phyloP scores from a whole-genome alignment of 2,113 vertebrate genomes.

The Bothrops jararaca region DNA sequence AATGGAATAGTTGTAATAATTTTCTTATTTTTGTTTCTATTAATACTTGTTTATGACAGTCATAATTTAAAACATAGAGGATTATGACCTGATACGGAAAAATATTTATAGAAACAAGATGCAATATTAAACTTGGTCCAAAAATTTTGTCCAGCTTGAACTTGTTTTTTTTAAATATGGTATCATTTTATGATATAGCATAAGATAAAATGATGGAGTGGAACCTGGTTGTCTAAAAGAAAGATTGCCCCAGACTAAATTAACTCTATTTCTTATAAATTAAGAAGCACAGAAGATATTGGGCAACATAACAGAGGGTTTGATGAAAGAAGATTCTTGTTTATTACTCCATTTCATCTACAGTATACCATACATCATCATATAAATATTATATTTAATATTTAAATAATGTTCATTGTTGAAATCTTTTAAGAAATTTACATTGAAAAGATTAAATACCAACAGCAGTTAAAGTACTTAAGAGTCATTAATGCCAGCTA shows the following conservation, averaged over 20 bases:
- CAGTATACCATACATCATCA: not conserved
- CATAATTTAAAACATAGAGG: slow-evolving; percentile 66
- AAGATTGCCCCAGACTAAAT: not conserved
- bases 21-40: slow-evolving; percentile 61
- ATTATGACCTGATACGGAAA: slow-evolving; percentile 68
- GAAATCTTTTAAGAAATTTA: not conserved
- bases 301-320: not conserved
- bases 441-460: not conserved
- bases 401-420: not conserved
- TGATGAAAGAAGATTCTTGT: not conserved
- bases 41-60: slow-evolving; percentile 72
- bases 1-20: slow-evolving; percentile 1
- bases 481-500: not conserved
- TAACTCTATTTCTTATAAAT: not conserved
- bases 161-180: slow-evolving; percentile 17
- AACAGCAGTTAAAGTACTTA: not conserved
- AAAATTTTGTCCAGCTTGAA: slow-evolving; percentile 23
- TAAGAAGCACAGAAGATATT: not conserved
- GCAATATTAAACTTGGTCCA: slow-evolving; percentile 55
- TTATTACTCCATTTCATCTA: not conserved
- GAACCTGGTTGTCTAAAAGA: not conserved
- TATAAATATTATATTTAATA: not conserved
- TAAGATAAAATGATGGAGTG: not conserved
- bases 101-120: slow-evolving; percentile 64
- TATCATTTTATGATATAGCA: not conserved